Evolutionary conservation across 1,140 invertebrate species (phyloP).

Genomic region (Archivesica marissinica): DNA sequence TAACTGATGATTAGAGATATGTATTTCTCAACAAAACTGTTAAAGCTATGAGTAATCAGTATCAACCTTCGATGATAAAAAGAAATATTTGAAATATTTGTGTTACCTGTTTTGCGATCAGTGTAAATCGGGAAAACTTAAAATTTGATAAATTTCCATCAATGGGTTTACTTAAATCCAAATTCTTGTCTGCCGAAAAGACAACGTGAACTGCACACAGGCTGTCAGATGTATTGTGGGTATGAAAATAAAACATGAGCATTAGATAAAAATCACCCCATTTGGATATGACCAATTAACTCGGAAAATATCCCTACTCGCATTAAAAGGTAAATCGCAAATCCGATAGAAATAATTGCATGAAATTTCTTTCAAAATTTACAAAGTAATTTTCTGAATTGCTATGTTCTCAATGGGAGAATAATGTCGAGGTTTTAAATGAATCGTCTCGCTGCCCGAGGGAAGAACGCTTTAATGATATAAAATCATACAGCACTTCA

Average conservation of each 20-base stretch:
- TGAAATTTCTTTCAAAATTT: constrained; percentile 39
- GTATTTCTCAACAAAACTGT: constrained; percentile 4
- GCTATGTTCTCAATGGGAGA: constrained; percentile 13
- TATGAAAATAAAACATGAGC: constrained; percentile 40
- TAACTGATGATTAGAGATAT: constrained; percentile 4
- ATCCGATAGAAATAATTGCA: constrained; percentile 57
- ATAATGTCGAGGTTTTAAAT: constrained; percentile 27
- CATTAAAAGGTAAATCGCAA: constrained; percentile 43
- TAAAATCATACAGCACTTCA: constrained; percentile 40
- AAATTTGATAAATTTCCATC: constrained; percentile 30
- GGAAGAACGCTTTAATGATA: constrained; percentile 22
- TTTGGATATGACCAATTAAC: constrained; percentile 62
- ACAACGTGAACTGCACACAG: constrained; percentile 30
- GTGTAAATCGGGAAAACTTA: constrained; percentile 24
- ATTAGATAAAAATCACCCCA: constrained; percentile 44
- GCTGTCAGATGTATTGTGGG: constrained; percentile 54
- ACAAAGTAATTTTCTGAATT: constrained; percentile 44
- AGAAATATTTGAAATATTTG: constrained; percentile 45
- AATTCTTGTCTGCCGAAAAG: constrained; percentile 15
- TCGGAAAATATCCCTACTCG: constrained; percentile 44
- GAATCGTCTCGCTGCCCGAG: constrained; percentile 10
- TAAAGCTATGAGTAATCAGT: not conserved
- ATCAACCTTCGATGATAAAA: constrained; percentile 15
- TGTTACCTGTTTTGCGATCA: constrained; percentile 25
- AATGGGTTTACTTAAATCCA: constrained; percentile 23